Base-by-base conservation (phyloP, 2,113 vertebrate species). In the Paedocypris sp. region DNA sequence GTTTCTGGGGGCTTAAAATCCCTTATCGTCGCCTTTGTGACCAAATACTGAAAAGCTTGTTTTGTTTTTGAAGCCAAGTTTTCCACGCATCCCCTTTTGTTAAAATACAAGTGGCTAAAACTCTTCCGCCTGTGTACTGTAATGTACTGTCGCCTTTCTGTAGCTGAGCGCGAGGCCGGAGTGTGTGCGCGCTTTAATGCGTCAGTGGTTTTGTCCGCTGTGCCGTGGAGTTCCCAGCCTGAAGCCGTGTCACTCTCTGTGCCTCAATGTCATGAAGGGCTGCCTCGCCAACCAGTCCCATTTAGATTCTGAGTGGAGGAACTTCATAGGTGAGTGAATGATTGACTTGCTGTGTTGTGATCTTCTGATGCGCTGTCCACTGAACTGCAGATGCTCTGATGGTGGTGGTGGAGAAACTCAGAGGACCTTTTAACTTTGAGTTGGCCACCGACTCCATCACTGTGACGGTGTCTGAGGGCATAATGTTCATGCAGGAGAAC, bases 401-500 rank as follows among this genome's bases (percentile, higher is more conserved):
- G 65, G 80, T 83, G 51, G 74, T 92, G 59, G 87, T 88, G 2
- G 87, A 92, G 65, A 89, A 89, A 56, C 64, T 92, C 53, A 81
- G 87, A 52, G 90, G 90, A 1, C 85, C 90, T 1, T 92, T 92
- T 77, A 90, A 90, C 71, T 82, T 92, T 58, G 90, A 92, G 74
- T 75, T 90, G 32, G 89, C 88, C 3, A 79, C 84, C 0, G 88
- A 91, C 60, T 88, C 88, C 19, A 86, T 93, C 33, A 84, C 87
- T 3, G 82, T 91, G 52, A 92, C 89, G 77, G 88, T 92, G 69
- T 90, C 90, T 0, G 90, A 92, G 64, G 90, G 82, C 22, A 83
- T 92, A 64, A 90, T 90, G 90, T 77, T 87, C 72, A 83, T 92
- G 77, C 91, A 93, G 75, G 90, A 93, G 62, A 89, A 89, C 76